Evolutionary conservation across 2,797 vertebrate species (phyloP).

Genomic region (Crocidura indochinensis): DNA sequence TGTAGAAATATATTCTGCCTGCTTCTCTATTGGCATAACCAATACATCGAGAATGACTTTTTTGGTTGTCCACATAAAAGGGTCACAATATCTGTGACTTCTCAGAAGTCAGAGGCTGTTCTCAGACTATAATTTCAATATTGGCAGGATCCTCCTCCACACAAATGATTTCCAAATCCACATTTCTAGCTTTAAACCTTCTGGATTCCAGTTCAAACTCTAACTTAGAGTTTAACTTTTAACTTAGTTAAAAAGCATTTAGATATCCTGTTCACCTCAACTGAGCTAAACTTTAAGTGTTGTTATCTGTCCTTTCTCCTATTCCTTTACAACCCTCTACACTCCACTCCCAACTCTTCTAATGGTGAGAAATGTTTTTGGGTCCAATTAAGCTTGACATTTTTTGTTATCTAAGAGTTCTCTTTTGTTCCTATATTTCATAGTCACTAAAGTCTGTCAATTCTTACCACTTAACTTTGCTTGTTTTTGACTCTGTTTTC

Average conservation of each 20-base stretch:
- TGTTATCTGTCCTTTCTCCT: neutral
- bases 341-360: too few relatives aligned
- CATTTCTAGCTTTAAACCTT: conserved; percentile 61
- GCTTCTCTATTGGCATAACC: conserved; percentile 37
- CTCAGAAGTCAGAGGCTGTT: conserved; percentile 52
- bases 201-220: conserved; percentile 45
- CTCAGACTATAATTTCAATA: conserved; percentile 40
- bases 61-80: conserved; percentile 48
- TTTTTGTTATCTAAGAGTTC: neutral
- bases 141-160: conserved; percentile 37
- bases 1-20: conserved; percentile 29
- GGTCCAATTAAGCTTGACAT: neutral
- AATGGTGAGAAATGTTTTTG: neutral
- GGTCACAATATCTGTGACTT: conserved; percentile 49
- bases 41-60: conserved; percentile 56
- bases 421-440: neutral
- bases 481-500: neutral
- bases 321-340: too few relatives aligned
- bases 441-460: neutral
- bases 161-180: conserved; percentile 68
- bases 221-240: too few relatives aligned
- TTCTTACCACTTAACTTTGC: neutral
- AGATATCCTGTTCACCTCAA: conserved; percentile 38
- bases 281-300: conserved; percentile 46
- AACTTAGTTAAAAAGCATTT: conserved; percentile 43